Evolutionary conservation across 2,797 vertebrate genomes (phyloP), one percentile per base, ranked within the genome.

Genomic region (Danio aesculapii): DNA sequence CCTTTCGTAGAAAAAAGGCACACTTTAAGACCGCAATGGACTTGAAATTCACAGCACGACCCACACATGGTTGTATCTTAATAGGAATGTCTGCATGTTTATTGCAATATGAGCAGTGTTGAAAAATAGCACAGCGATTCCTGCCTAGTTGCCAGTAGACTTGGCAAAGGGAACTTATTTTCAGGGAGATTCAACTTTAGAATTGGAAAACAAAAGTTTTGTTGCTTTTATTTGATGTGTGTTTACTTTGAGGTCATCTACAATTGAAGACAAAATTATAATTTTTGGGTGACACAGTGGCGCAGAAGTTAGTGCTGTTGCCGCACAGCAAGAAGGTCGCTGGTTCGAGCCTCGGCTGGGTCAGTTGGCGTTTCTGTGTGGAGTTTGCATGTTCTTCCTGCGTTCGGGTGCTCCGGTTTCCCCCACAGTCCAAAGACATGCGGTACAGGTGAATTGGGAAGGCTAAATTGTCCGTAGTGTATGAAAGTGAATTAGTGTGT

Each of bases 181-280:
- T 71, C 16, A 67, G 84, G 57, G 55, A 73, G 67, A 82, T 81
- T 75, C 67, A 43, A 70, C 58, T 75, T 70, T 41, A 53, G n/a
- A 53, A 41, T 41, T 4, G 8, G 2, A 52, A 41, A 52, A 52
- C 66, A 50, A 66, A 19, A 30, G 44, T 49, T 21, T 8, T 49
- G n/a, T 67, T 7, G 6, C 46, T 9, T 50, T 68, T 47, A 70
- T 47, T 71, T 41, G 49, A 13, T 67, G 61, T 78, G 19, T 75
- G 11, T 47, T 69, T 66, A 59, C 58, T 73, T 52, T 16, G 17
- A 67, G 67, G 49, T 43, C 46, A 49, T 52, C 76, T 73, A 67
- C 11, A 14, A 3, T 30, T 30, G 1, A 30, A 30, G 30, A 30
- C 30, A 30, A 30, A 30, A 30, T 30, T n/a, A n/a, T n/a, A n/a